phyloP scores from a whole-genome alignment of 2,888 invertebrate species.

The Hemistola chrysoprasaria region DNA sequence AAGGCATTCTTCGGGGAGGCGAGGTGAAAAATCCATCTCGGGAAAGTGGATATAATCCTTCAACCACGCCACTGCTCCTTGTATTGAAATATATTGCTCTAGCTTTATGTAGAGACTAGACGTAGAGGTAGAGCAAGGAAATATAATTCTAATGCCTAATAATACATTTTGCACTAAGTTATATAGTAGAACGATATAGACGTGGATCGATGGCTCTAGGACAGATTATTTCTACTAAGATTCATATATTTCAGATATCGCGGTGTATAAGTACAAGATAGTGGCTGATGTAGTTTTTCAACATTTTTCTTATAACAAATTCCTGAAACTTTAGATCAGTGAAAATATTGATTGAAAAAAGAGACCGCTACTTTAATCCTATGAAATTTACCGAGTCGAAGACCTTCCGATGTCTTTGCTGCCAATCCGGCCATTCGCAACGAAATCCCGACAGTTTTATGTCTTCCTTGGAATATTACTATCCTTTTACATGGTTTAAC shows the following conservation, averaged over 20 bases:
- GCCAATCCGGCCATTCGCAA: constrained; percentile 65
- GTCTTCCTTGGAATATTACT: constrained; percentile 52
- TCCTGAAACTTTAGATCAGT: constrained; percentile 17
- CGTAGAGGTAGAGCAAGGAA: constrained; percentile 5
- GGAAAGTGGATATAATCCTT: constrained; percentile 65
- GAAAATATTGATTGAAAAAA: constrained; percentile 52
- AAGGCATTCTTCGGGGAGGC: constrained; percentile 33
- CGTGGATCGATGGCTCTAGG: constrained; percentile 18
- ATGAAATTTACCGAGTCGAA: constrained; percentile 61
- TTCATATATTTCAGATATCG: too few relatives aligned
- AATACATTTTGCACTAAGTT: too few relatives aligned
- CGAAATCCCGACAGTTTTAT: constrained; percentile 62
- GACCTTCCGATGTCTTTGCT: constrained; percentile 63
- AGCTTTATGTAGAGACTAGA: neutral
- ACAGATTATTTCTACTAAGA: too few relatives aligned
- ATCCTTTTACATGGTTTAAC: constrained; percentile 17
- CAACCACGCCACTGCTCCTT: constrained; percentile 45
- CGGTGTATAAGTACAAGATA: too few relatives aligned
- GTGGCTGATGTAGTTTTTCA: too few relatives aligned
- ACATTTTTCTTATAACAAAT: neutral
- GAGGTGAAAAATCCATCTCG: constrained; percentile 53
- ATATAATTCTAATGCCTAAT: too few relatives aligned
- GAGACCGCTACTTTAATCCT: constrained; percentile 55
- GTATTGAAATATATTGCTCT: constrained; percentile 42
- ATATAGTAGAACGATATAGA: too few relatives aligned